Conservation (phyloP, 2,888 invertebrate species). For the Acleris literana region DNA sequence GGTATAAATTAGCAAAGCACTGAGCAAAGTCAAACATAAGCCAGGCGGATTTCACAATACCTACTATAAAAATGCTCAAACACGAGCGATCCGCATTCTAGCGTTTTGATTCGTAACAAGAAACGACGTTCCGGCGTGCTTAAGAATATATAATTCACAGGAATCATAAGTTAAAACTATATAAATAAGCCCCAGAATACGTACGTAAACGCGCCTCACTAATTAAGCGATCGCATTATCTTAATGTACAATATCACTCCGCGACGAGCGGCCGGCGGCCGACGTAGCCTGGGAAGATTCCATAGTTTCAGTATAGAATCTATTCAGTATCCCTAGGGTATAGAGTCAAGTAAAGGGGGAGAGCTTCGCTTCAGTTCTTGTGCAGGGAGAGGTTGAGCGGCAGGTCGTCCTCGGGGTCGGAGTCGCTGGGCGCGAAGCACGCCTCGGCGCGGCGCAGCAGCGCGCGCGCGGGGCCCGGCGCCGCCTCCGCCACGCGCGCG, state of each 20-base stretch:
- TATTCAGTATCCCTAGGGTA: background rate
- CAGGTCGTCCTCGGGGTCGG: slow-evolving; percentile 69
- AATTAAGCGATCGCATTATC: background rate
- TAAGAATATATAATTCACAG: slow-evolving; percentile 1
- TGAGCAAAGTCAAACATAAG: too few relatives aligned
- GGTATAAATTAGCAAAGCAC: too few relatives aligned
- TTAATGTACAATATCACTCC: background rate
- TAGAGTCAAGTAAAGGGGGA: slow-evolving; percentile 24
- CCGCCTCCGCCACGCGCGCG: slow-evolving; percentile 6
- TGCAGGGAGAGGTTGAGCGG: slow-evolving; percentile 68
- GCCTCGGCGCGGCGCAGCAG: background rate
- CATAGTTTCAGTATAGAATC: too few relatives aligned
- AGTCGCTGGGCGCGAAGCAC: slow-evolving; percentile 36
- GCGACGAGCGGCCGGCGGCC: background rate
- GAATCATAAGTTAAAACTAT: slow-evolving; percentile 2
- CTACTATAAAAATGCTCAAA: too few relatives aligned
- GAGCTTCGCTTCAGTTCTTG: slow-evolving; percentile 44
- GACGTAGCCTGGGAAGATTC: background rate
- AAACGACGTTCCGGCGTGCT: background rate
- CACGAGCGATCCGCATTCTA: background rate
- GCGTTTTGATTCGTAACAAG: background rate
- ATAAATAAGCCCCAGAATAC: slow-evolving; percentile 12
- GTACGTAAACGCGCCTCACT: background rate
- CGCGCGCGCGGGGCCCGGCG: background rate
- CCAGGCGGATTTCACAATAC: too few relatives aligned